Evolutionary conservation across 2,113 vertebrate species (phyloP), one percentile per base, ranked within the genome.

Genomic region (Myrmecophaga tridactyla): DNA sequence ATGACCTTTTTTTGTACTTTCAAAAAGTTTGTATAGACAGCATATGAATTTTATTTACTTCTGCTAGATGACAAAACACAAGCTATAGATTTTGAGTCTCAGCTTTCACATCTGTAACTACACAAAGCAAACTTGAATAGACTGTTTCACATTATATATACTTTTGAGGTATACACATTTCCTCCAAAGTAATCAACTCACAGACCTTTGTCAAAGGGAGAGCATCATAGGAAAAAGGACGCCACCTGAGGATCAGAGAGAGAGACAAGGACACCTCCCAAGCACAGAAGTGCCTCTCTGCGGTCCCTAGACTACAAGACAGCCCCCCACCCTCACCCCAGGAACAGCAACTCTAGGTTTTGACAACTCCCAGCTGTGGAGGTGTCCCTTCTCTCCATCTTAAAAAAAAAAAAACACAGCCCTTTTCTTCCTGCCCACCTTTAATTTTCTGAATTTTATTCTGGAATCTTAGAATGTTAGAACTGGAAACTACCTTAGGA

Each of bases 271-370:
- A 14, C 12, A 43, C 43, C 56, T 7, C 21, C 12, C 5, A 23
- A 39, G 46, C 23, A 56, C 69, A 7, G 31, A 34, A 53, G 56
- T 7, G 20, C 20, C 56, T 21, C 56, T 58, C 20, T 7, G 20
- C 23, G 4, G 20, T 58, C 56, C 7, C 20, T 21, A 58, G 18
- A 20, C 11, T 36, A 11, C 72, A 80, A 13, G 81, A 70, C 7
- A 7, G 73, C 39, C 67, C 6, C 4, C 8, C 6, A 21, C 0
- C 6, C 36, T 1, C 10, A 51, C 48, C 14, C 48, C 7, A 8
- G 48, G 48, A 3, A 36, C 0, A 9, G 31, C 8, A n/a, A 41
- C 34, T 7, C 77, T 6, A 1, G 48, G 3, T 60, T 60, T 1
- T 18, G 34, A 5, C 41, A 23, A 27, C 34, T 25, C 43, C 18